Evolutionary conservation across 2,113 vertebrate species (phyloP), one percentile per base, ranked within the genome.

Genomic region (Marcusenius ussheri): DNA sequence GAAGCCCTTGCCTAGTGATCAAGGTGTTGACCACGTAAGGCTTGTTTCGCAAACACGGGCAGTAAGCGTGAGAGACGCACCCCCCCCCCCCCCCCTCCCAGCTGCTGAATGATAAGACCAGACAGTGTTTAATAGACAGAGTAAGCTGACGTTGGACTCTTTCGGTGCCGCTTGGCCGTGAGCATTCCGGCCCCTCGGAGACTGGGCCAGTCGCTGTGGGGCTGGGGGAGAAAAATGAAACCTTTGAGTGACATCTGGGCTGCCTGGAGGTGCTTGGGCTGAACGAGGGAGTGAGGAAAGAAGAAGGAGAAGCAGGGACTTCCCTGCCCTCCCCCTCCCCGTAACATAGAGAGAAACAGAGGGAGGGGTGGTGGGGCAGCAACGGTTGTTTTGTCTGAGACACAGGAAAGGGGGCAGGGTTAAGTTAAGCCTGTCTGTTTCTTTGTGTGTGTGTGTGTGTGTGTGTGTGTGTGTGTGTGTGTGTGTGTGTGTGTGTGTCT

Each of bases 331-430:
- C 74, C 89, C 89, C 91, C 91, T 62, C 51, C 39, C 70, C 50
- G 31, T 87, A 90, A 88, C 91, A 87, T 62, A 62, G 88, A 45
- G 77, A 51, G 49, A 31, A 80, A 88, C 77, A 11, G 70, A 83
- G 90, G 77, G 70, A 87, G 89, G 88, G 90, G 88, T 88, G 89
- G 80, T 80, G 90, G 90, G 92, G 42, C 84, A 91, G 90, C 56
- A 83, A 77, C 90, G 92, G 92, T 93, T 94, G 94, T 93, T 94
- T 92, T 95, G 93, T 94, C 94, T 93, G 93, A 93, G 91, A 93
- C 92, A 94, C 93, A 94, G 94, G 94, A 95, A 94, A 95, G 94
- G 94, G 74, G 95, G 93, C 93, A 92, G 94, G 91, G 93, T 93
- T 92, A 93, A 93, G 90, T 91, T 93, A 94, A 92, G 91, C 90